Conservation (phyloP, 2,113 vertebrate species). For the Stegastes partitus region DNA sequence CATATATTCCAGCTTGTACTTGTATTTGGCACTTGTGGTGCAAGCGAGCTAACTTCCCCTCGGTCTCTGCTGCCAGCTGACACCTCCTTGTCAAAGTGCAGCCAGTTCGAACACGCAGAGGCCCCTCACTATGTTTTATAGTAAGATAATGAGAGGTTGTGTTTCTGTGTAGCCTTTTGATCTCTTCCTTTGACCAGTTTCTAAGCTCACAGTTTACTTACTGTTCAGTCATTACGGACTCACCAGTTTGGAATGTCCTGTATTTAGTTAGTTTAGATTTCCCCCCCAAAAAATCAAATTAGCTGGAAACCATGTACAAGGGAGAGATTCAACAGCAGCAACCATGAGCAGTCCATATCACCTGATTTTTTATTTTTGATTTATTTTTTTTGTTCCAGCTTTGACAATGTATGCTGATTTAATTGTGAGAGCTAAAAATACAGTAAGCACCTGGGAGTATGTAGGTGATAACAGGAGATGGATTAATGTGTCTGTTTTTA, state of each 20-base stretch:
- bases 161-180: not conserved
- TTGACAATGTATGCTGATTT: conserved; percentile 18
- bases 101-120: too few relatives aligned
- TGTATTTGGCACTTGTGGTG: not conserved
- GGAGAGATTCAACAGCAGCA: not conserved
- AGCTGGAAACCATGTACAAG: not conserved
- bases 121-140: not conserved
- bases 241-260: not conserved
- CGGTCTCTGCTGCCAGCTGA: not conserved
- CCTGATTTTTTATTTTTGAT: not conserved
- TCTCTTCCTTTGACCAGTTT: not conserved
- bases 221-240: not conserved
- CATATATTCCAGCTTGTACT: not conserved
- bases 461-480: conserved; percentile 9
- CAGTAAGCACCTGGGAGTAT: conserved; percentile 14
- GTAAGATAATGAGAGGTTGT: not conserved
- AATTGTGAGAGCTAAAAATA: conserved; percentile 33
- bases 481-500: not conserved
- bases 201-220: not conserved
- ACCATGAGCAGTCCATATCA: not conserved
- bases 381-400: too few relatives aligned
- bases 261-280: not conserved
- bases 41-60: too few relatives aligned
- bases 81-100: not conserved
- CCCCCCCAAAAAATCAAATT: not conserved